Base-by-base conservation (phyloP, 2,113 vertebrate genomes). In the Chlorodrepanis virens region DNA sequence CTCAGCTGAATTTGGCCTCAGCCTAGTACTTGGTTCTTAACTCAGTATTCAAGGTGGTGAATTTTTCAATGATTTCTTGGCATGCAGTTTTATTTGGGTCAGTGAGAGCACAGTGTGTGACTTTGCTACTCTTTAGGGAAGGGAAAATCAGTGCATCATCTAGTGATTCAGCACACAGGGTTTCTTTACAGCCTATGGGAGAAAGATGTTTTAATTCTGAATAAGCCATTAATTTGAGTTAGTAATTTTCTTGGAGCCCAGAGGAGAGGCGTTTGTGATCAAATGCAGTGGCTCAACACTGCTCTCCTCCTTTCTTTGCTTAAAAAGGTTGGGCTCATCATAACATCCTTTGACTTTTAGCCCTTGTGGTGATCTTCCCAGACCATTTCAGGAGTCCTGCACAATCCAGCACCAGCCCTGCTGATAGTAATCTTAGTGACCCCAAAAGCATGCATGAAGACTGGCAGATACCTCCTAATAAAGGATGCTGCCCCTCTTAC, bases 141-240 rank as follows among this genome's bases (percentile, higher is more conserved):
- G 80, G 54, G n/a, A 85, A 89, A 89, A 94, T 40, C 52, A n/a
- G 19, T 42, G 84, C 93, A 65, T 79, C 50, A 11, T 87, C 93
- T 93, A 95, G 89, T 96, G 97, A 92, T 94, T 94, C 94, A 94
- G 87, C 70, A 80, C 67, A 53, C 29, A 15, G 67, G 69, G 72
- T 89, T 63, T 93, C 92, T 94, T 90, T 90, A 86, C 53, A 90
- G 91, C 83, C 88, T 94, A 18, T 6, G 4, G 88, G 91, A 94
- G 56, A 88, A 85, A 70, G 76, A 49, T 80, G 45, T 75, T 95
- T 88, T 85, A 65, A 93, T 95, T 93, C 83, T 78, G 93, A 96
- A 61, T 64, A 94, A 96, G 78, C 82, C 16, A 10, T 96, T 97
- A 85, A 88, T 96, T 97, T 94, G 64, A 90, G 68, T 79, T 94